phyloP scores from a whole-genome alignment of 2,113 vertebrate genomes.

The Tympanuchus pallidicinctus region DNA sequence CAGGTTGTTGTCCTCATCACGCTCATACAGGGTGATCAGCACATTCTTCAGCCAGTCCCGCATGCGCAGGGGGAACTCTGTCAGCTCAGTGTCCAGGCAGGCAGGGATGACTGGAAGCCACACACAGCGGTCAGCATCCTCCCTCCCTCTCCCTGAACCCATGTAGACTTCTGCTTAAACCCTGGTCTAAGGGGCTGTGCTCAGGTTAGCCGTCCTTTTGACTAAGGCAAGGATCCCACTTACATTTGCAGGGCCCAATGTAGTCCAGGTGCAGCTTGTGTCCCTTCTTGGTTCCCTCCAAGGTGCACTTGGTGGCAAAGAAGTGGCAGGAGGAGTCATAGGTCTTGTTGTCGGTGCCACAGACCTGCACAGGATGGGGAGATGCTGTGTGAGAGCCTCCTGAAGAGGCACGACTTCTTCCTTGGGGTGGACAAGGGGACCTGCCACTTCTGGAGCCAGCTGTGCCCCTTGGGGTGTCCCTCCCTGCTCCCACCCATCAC shows the following conservation, averaged over 20 bases:
- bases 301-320: constrained; percentile 95
- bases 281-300: constrained; percentile 99
- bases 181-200: background rate
- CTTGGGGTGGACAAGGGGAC: background rate
- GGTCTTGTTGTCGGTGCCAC: constrained; percentile 98
- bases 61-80: constrained; percentile 97
- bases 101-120: constrained; percentile 84
- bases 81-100: constrained; percentile 92
- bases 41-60: constrained; percentile 99
- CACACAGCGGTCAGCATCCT: background rate
- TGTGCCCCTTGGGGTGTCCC: background rate
- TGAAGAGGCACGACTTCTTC: background rate
- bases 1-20: constrained; percentile 94
- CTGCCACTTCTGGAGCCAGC: background rate
- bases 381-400: background rate
- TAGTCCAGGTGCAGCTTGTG: constrained; percentile 99
- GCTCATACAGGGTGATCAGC: constrained; percentile 93
- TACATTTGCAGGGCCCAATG: constrained; percentile 98
- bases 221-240: constrained; percentile 44
- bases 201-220: background rate
- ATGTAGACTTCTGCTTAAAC: background rate
- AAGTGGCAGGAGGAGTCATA: constrained; percentile 97
- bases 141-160: background rate
- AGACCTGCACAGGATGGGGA: constrained; percentile 80
- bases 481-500: background rate